phyloP scores from a whole-genome alignment of 2,888 invertebrate species.

The Mythimna albipuncta region DNA sequence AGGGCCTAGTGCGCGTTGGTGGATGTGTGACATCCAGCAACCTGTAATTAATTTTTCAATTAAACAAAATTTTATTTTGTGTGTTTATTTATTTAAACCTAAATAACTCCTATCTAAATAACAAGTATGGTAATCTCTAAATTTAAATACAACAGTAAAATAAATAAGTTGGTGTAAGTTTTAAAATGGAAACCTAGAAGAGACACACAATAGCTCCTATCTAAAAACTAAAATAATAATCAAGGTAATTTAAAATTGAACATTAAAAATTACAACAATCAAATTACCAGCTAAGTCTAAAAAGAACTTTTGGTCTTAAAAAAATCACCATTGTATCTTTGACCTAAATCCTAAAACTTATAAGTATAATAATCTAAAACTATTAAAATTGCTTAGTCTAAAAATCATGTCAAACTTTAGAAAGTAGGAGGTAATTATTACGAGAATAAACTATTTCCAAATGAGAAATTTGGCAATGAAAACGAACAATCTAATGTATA shows the following conservation, averaged over 20 bases:
- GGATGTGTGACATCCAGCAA: too few species aligned
- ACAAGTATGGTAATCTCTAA: conserved; percentile 8
- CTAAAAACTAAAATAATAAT: neutral
- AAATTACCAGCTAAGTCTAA: conserved; percentile 1
- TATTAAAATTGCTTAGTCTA: too few species aligned
- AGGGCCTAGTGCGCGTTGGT: too few species aligned
- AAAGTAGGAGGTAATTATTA: too few species aligned
- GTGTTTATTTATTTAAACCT: conserved; percentile 5
- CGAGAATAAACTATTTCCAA: neutral
- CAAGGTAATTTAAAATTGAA: conserved; percentile 13
- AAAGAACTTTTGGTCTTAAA: neutral
- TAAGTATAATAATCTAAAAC: neutral
- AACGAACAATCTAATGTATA: neutral
- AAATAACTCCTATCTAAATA: neutral
- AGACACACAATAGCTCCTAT: neutral
- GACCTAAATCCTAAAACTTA: neutral
- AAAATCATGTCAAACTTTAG: too few species aligned
- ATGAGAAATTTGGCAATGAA: neutral
- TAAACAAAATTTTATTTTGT: neutral
- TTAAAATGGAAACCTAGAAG: neutral
- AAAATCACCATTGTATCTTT: neutral
- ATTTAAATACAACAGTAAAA: neutral
- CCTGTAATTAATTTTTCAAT: neutral
- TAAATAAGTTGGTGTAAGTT: neutral
- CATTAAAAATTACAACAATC: neutral